Percentiles rank a stretch among this genome's conserved stretches.
phyloP scores from a whole-genome alignment of 2,888 invertebrate genomes.

The Hedya salicella region DNA sequence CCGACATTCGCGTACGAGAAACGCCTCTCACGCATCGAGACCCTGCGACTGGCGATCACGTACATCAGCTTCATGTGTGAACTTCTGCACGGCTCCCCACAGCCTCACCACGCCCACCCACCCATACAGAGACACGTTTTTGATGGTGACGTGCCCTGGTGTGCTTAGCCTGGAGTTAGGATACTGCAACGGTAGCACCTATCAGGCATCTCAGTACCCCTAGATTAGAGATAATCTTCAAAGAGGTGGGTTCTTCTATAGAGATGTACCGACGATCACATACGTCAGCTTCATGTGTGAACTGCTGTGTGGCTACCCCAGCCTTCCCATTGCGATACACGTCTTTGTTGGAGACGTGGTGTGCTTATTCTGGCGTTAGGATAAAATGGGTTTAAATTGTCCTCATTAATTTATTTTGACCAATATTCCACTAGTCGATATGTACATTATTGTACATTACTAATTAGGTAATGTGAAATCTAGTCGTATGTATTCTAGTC shows the following conservation, averaged over 20 bases:
- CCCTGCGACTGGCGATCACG: slow-evolving; percentile 96
- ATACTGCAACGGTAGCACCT: background rate
- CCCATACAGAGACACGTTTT: slow-evolving; percentile 73
- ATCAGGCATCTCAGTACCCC: background rate
- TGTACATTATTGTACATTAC: background rate
- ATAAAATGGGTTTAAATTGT: too few species aligned
- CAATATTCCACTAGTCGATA: background rate
- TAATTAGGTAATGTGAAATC: background rate
- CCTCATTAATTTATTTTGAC: background rate
- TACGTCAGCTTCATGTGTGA: slow-evolving; percentile 99
- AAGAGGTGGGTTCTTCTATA: too few species aligned
- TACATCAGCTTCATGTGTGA: slow-evolving; percentile 99
- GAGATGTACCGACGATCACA: slow-evolving; percentile 90
- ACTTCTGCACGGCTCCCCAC: slow-evolving; percentile 88
- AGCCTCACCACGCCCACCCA: slow-evolving; percentile 70
- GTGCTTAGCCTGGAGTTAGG: slow-evolving; percentile 58
- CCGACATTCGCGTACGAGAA: slow-evolving; percentile 99
- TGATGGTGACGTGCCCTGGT: slow-evolving; percentile 81
- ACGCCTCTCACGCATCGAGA: slow-evolving; percentile 97
- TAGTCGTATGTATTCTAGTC: slow-evolving; percentile 47
- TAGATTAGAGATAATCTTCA: too few species aligned
- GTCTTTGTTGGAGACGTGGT: slow-evolving; percentile 80
- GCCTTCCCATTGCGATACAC: slow-evolving; percentile 69
- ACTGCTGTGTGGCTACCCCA: slow-evolving; percentile 89
- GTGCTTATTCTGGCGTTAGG: too few species aligned